Conservation (phyloP, 1,140 invertebrate species). For the Phenacoccus solenopsis region DNA sequence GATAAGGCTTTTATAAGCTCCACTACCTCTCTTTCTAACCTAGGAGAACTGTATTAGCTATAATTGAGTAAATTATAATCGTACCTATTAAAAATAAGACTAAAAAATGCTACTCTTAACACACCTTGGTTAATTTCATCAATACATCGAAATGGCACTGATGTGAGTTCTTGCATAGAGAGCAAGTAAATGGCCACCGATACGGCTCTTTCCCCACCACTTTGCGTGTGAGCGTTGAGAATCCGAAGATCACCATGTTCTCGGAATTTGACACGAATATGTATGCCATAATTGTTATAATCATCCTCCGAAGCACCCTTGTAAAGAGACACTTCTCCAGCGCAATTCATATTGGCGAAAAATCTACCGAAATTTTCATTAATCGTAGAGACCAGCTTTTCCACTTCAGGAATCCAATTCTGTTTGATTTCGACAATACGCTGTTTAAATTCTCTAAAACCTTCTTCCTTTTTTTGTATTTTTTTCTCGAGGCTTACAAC, state of each 20-base stretch:
- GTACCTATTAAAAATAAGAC: too few relatives aligned
- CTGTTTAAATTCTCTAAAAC: slow-evolving; percentile 39
- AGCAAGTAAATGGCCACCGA: slow-evolving; percentile 85
- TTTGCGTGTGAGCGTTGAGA: slow-evolving; percentile 67
- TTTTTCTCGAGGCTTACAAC: slow-evolving; percentile 39
- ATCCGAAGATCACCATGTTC: slow-evolving; percentile 58
- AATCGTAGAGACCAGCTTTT: slow-evolving; percentile 48
- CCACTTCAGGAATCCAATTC: slow-evolving; percentile 52
- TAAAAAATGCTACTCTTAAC: too few relatives aligned
- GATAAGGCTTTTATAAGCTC: too few relatives aligned
- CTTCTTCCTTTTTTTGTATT: slow-evolving; percentile 34
- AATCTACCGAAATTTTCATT: slow-evolving; percentile 57
- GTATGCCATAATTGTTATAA: slow-evolving; percentile 73
- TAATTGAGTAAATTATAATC: too few relatives aligned
- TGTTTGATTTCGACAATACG: slow-evolving; percentile 36
- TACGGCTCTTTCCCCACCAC: slow-evolving; percentile 88
- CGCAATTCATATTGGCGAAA: slow-evolving; percentile 66
- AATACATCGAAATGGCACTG: slow-evolving; percentile 84
- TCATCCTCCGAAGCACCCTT: slow-evolving; percentile 45
- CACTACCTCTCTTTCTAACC: too few relatives aligned
- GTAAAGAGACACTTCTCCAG: slow-evolving; percentile 64
- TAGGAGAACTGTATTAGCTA: too few relatives aligned
- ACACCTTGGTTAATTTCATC: slow-evolving; percentile 91
- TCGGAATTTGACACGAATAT: slow-evolving; percentile 77
- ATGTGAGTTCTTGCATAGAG: slow-evolving; percentile 68